These are phyloP conservation scores for Lacerta bilineata DNA, from an alignment of 2,797 vertebrate genomes.

Conservation along the genomic window DNA sequence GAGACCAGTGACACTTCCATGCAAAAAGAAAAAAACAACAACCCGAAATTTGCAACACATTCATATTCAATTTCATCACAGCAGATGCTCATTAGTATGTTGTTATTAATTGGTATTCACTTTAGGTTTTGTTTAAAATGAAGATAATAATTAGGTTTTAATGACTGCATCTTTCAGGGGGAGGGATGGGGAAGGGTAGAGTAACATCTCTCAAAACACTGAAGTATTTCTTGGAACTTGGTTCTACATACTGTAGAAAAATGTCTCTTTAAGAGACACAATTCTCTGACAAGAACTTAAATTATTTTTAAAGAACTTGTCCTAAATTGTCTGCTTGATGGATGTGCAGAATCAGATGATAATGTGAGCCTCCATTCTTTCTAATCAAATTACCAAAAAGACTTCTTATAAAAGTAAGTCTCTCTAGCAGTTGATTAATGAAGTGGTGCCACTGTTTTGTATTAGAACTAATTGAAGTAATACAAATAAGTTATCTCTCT, in stretches of 20 bases:
- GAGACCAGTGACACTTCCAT: conserved; percentile 83
- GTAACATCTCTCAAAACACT: conserved; percentile 82
- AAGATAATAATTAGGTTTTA: conserved; percentile 91
- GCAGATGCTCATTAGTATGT: conserved; percentile 90
- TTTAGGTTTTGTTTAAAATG: conserved; percentile 91
- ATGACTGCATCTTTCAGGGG: conserved; percentile 85
- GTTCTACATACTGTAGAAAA: conserved; percentile 68
- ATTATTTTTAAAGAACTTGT: conserved; percentile 72
- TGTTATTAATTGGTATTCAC: conserved; percentile 90
- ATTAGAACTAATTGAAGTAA: conserved; percentile 85
- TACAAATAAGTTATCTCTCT: conserved; percentile 83
- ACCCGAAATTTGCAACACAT: conserved; percentile 87
- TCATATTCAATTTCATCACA: conserved; percentile 90
- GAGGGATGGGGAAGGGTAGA: conserved; percentile 75
- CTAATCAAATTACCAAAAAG: conserved; percentile 83
- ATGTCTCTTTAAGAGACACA: conserved; percentile 63
- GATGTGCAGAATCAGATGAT: conserved; percentile 79
- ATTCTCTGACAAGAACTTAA: conserved; percentile 76
- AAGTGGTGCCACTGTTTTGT: conserved; percentile 85
- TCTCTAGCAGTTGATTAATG: conserved; percentile 84
- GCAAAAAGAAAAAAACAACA: conserved; percentile 80
- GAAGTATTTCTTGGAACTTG: conserved; percentile 82
- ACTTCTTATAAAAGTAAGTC: conserved; percentile 82
- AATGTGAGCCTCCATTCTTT: conserved; percentile 75
- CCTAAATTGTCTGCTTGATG: conserved; percentile 79